Percentiles rank a stretch among this genome's conserved stretches.
Conservation (phyloP, 2,888 invertebrate genomes). For the Schrankia costaestrigalis region DNA sequence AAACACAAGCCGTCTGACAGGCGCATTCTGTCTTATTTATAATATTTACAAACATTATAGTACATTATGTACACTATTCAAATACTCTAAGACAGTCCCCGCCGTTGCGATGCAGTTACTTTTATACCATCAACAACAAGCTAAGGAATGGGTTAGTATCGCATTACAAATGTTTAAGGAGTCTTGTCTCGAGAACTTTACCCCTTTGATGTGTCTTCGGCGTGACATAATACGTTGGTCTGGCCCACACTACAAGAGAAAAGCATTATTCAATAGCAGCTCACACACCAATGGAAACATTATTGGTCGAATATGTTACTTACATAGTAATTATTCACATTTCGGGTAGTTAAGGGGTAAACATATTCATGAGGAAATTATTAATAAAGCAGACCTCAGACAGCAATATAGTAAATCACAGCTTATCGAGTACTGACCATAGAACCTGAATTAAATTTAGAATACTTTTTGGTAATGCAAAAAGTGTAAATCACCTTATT, state of each 20-base stretch:
- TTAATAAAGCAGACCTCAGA: slow-evolving; percentile 27
- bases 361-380: slow-evolving; percentile 23
- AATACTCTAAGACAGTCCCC: slow-evolving; percentile 53
- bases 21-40: slow-evolving; percentile 60
- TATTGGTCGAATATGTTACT: slow-evolving; percentile 18
- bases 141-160: slow-evolving; percentile 60
- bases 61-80: neutral
- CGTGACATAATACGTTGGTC: slow-evolving; percentile 68
- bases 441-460: too few species aligned
- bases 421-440: too few species aligned
- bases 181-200: slow-evolving; percentile 64
- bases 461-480: too few species aligned
- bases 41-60: slow-evolving; percentile 35
- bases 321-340: slow-evolving; percentile 29
- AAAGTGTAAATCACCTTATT: too few species aligned
- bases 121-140: slow-evolving; percentile 68
- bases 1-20: slow-evolving; percentile 34
- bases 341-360: too few species aligned
- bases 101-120: slow-evolving; percentile 59
- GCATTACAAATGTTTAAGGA: slow-evolving; percentile 57
- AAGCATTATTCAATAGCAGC: slow-evolving; percentile 70
- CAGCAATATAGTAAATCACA: slow-evolving; percentile 18
- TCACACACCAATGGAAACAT: slow-evolving; percentile 52
- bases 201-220: slow-evolving; percentile 75
- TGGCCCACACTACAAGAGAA: slow-evolving; percentile 74